Evolutionary conservation across 2,797 vertebrate species (phyloP).

Genomic region (Sarcophilus harrisii): DNA sequence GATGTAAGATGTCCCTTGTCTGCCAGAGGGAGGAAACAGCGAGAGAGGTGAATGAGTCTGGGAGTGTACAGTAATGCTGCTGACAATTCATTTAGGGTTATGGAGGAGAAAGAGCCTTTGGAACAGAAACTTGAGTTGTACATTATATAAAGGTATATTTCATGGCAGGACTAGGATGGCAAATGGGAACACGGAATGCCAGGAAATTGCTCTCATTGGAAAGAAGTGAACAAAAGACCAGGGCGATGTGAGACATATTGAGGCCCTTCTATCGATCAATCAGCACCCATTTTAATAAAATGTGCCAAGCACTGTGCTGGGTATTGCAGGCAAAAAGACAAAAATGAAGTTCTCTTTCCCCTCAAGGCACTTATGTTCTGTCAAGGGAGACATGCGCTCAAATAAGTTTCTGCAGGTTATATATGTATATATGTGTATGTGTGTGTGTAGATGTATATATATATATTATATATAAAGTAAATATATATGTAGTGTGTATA

Average conservation of each 20-base stretch:
- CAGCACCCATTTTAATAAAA: not conserved
- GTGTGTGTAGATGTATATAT: no score
- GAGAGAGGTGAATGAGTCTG: slow-evolving; percentile 67
- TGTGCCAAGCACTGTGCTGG: not conserved
- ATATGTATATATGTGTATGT: not conserved
- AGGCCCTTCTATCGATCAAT: not conserved
- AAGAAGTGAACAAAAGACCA: slow-evolving; percentile 63
- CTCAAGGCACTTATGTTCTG: not conserved
- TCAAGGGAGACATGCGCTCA: not conserved
- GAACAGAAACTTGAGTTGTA: slow-evolving; percentile 72
- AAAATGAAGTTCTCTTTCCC: not conserved
- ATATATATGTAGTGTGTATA: no score
- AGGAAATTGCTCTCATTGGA: slow-evolving; percentile 70
- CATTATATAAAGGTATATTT: slow-evolving; percentile 77
- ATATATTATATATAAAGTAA: no score
- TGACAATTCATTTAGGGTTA: slow-evolving; percentile 80
- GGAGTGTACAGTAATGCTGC: slow-evolving; percentile 70
- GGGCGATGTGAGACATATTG: slow-evolving; percentile 46
- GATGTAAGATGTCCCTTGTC: slow-evolving; percentile 62
- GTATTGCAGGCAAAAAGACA: not conserved
- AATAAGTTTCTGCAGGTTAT: not conserved
- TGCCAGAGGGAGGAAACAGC: slow-evolving; percentile 66
- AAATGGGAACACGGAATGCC: slow-evolving; percentile 74
- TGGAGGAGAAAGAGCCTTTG: slow-evolving; percentile 71
- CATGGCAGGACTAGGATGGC: slow-evolving; percentile 79